These are phyloP conservation scores for Philopotamus ludificatus DNA, from an alignment of 1,140 invertebrate species.

Conservation along the genomic window DNA sequence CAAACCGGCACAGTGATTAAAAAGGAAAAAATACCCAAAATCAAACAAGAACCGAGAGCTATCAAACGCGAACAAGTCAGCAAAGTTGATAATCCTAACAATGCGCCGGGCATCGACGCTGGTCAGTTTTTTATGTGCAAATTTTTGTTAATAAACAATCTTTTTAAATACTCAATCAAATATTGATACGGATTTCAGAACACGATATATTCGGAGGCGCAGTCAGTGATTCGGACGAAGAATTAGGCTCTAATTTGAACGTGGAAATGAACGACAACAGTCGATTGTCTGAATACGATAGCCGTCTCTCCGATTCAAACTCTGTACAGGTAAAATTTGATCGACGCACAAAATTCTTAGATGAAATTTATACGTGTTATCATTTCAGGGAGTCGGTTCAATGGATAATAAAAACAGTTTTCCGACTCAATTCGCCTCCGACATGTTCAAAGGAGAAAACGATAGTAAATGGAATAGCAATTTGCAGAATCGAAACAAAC, in stretches of 20 bases:
- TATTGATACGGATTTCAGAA: constrained; percentile 56
- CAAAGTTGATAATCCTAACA: constrained; percentile 18
- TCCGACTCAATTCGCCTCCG: constrained; percentile 38
- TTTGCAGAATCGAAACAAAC: neutral
- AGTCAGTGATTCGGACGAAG: constrained; percentile 81
- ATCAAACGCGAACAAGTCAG: constrained; percentile 45
- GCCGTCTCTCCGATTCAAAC: constrained; percentile 72
- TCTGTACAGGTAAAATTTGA: constrained; percentile 58
- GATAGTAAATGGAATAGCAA: constrained; percentile 13
- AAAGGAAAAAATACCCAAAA: constrained; percentile 46
- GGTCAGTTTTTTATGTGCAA: constrained; percentile 46
- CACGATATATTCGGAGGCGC: constrained; percentile 88
- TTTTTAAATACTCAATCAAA: neutral
- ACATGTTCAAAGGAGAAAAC: constrained; percentile 30
- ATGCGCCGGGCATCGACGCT: constrained; percentile 51
- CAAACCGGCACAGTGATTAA: constrained; percentile 42
- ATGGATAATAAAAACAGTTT: constrained; percentile 26
- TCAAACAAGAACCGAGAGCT: constrained; percentile 45
- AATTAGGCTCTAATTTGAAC: constrained; percentile 68
- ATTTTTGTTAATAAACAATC: neutral
- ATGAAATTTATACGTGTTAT: no score
- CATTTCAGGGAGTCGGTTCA: constrained; percentile 24
- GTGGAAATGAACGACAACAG: constrained; percentile 79
- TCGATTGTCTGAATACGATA: constrained; percentile 71
- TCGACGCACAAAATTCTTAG: no score